These are phyloP conservation scores for Planiliza haematocheilus DNA, from an alignment of 2,113 vertebrate genomes.

Conservation along the genomic window DNA sequence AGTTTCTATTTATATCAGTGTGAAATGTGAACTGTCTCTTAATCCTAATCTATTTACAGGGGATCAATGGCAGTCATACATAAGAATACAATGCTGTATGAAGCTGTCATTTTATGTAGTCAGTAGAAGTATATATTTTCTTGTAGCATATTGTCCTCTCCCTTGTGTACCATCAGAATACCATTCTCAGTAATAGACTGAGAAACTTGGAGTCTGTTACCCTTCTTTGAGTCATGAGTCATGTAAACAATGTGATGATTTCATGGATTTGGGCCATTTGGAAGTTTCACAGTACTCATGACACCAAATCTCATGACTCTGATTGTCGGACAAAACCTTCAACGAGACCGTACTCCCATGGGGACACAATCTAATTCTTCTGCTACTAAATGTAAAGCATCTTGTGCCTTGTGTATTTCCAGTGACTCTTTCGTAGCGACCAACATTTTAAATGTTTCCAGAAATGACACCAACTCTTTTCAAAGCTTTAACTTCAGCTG, in stretches of 20 bases:
- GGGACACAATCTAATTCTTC: neutral
- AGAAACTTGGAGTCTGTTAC: neutral
- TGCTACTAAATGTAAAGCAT: neutral
- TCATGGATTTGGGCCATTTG: too few relatives aligned
- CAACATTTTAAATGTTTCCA: neutral
- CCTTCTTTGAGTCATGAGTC: too few relatives aligned
- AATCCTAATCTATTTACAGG: constrained; percentile 25
- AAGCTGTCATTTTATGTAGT: neutral
- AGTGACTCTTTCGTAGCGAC: too few relatives aligned
- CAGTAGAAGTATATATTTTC: too few relatives aligned
- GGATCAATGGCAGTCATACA: neutral
- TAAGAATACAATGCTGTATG: neutral
- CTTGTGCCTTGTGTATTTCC: too few relatives aligned
- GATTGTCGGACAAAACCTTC: neutral
- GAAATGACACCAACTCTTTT: neutral
- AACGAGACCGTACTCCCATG: neutral
- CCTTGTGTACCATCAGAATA: neutral
- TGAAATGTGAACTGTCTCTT: constrained; percentile 57
- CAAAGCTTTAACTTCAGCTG: neutral
- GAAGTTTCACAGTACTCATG: neutral
- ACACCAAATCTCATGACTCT: constrained; percentile 1
- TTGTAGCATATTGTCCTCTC: neutral
- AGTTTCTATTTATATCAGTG: constrained; percentile 49
- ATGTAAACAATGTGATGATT: neutral
- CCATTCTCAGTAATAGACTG: neutral